Evolutionary conservation across 1,140 invertebrate genomes (phyloP).

Genomic region (Musca vetustissima): DNA sequence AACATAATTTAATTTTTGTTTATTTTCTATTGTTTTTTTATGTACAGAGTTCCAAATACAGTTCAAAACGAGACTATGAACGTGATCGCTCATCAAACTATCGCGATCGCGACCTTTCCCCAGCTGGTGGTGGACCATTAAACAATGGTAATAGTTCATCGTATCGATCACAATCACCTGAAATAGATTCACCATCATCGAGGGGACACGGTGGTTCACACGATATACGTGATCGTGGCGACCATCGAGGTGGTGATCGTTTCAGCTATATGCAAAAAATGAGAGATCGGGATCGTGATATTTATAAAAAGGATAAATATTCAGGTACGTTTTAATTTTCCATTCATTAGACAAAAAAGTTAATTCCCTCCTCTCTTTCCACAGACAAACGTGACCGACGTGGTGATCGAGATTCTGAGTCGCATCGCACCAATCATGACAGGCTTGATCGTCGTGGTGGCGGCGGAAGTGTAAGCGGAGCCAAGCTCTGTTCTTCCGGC

Average conservation of each 20-base stretch:
- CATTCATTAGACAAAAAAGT: not conserved
- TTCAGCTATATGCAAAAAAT: conserved; percentile 75
- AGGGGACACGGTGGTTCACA: conserved; percentile 45
- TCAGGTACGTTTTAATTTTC: conserved; percentile 46
- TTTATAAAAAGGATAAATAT: conserved; percentile 88
- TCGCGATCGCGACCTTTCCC: conserved; percentile 57
- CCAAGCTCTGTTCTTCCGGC: conserved; percentile 47
- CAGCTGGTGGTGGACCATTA: conserved; percentile 67
- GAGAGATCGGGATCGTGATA: conserved; percentile 85
- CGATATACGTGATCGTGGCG: conserved; percentile 61
- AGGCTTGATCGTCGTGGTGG: conserved; percentile 59
- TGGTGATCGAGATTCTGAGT: conserved; percentile 70
- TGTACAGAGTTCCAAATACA: conserved; percentile 73
- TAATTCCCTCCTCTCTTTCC: conserved; percentile 31
- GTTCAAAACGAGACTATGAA: conserved; percentile 60
- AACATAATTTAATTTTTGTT: not conserved
- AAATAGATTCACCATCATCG: conserved; percentile 64
- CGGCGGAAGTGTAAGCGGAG: conserved; percentile 31
- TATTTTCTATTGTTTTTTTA: conserved; percentile 8
- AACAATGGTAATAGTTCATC: conserved; percentile 70
- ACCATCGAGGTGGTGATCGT: conserved; percentile 57
- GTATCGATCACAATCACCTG: conserved; percentile 72
- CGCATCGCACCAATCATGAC: conserved; percentile 80
- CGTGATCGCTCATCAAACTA: conserved; percentile 54
- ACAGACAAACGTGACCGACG: conserved; percentile 76